Evolutionary conservation across 2,888 invertebrate species (phyloP).

Genomic region (Mactromeris polynyma): DNA sequence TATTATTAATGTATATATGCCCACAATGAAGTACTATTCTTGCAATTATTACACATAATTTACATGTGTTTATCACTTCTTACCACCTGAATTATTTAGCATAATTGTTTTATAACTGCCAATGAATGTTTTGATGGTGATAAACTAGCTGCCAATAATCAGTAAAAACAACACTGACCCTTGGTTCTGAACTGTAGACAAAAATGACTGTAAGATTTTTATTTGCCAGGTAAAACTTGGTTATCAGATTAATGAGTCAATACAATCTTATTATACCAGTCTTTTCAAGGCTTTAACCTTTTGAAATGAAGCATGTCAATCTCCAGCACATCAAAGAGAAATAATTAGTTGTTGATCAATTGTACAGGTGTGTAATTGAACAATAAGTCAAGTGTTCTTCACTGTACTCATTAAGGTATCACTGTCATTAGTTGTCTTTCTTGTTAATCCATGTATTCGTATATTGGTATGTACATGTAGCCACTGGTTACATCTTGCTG

Average conservation of each 20-base stretch:
- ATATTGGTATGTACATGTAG: not conserved
- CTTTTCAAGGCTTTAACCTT: not conserved
- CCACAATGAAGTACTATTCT: too few relatives aligned
- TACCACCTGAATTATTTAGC: too few relatives aligned
- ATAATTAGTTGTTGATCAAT: not conserved
- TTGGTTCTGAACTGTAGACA: too few relatives aligned
- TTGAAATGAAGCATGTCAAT: not conserved
- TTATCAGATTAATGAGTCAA: not conserved
- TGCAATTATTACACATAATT: too few relatives aligned
- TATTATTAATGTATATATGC: too few relatives aligned
- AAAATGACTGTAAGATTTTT: too few relatives aligned
- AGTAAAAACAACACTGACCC: too few relatives aligned
- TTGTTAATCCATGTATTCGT: not conserved
- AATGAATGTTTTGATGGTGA: not conserved
- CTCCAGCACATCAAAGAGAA: not conserved
- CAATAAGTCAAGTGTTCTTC: not conserved
- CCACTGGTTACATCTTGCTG: too few relatives aligned
- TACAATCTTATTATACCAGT: not conserved
- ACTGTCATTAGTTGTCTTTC: not conserved
- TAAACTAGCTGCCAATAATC: too few relatives aligned
- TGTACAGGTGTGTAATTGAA: slow-evolving; percentile 7
- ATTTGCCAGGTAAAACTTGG: not conserved
- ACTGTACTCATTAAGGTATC: not conserved
- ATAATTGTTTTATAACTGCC: too few relatives aligned
- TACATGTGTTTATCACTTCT: too few relatives aligned